These are phyloP conservation scores for Myiozetetes cayanensis DNA, from an alignment of 2,113 vertebrate genomes.

Conservation along the genomic window DNA sequence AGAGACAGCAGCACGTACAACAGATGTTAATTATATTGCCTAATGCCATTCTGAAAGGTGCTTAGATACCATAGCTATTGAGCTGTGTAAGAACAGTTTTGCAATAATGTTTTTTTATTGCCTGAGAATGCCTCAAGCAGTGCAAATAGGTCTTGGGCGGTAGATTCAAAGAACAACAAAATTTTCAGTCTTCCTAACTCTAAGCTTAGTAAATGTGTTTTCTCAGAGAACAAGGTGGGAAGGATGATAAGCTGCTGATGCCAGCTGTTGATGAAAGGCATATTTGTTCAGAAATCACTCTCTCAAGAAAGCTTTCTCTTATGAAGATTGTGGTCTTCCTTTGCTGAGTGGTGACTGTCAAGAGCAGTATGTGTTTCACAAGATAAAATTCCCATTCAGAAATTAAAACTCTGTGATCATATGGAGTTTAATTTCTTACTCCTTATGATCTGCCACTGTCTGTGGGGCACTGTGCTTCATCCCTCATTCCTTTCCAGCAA, in stretches of 20 bases:
- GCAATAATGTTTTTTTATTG: constrained; percentile 27
- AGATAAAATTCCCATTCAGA: background rate
- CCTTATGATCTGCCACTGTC: background rate
- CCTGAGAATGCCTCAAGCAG: constrained; percentile 44
- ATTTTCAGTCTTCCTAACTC: background rate
- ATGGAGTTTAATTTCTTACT: background rate
- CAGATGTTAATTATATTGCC: constrained; percentile 28
- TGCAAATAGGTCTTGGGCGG: background rate
- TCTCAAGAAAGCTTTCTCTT: background rate
- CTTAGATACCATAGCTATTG: background rate
- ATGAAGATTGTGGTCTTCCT: background rate
- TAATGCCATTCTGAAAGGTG: constrained; percentile 7
- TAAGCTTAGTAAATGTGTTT: background rate
- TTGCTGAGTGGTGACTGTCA: background rate
- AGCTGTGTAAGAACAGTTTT: background rate
- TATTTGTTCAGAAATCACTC: background rate
- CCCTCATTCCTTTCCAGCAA: background rate
- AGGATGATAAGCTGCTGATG: background rate
- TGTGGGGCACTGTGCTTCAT: background rate
- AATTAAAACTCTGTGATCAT: background rate
- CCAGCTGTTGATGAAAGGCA: background rate
- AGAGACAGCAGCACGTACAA: background rate
- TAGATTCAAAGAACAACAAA: constrained; percentile 4
- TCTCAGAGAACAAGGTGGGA: background rate
- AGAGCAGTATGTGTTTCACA: background rate